These are phyloP conservation scores for Spodoptera frugiperda DNA, from an alignment of 1,140 invertebrate genomes.

Conservation along the genomic window DNA sequence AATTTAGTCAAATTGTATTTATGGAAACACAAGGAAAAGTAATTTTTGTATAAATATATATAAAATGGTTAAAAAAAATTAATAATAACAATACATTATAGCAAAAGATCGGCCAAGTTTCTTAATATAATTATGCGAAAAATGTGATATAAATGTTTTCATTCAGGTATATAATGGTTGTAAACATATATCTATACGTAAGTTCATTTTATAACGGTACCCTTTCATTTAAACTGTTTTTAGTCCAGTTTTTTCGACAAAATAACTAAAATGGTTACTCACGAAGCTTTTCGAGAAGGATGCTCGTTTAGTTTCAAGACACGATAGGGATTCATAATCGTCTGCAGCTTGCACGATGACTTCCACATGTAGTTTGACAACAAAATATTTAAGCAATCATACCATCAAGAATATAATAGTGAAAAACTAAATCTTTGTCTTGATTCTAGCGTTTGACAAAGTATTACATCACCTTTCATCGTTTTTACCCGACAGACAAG, in stretches of 20 bases:
- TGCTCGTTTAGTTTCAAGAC: no score
- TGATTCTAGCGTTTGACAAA: no score
- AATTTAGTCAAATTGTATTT: slow-evolving; percentile 46
- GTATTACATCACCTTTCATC: no score
- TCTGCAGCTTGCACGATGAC: no score
- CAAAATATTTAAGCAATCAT: no score
- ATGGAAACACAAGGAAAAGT: slow-evolving; percentile 45
- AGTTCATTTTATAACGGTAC: slow-evolving; percentile 46
- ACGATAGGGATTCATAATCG: no score
- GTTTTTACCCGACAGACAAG: no score
- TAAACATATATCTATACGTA: slow-evolving; percentile 50
- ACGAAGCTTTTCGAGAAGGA: no score
- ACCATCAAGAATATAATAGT: no score
- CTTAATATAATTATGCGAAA: slow-evolving; percentile 54
- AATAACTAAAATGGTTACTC: not conserved
- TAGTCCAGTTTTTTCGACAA: slow-evolving; percentile 30
- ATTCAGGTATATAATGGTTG: slow-evolving; percentile 49
- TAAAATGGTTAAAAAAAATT: slow-evolving; percentile 7
- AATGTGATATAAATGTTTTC: slow-evolving; percentile 50
- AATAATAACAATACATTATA: slow-evolving; percentile 19
- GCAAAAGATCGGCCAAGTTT: slow-evolving; percentile 53
- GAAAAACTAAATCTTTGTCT: no score
- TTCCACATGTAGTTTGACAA: no score
- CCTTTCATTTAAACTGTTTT: not conserved
- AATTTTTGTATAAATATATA: slow-evolving; percentile 38